Conservation (phyloP, 2,888 invertebrate species). For the Xanthorhoe designata region DNA sequence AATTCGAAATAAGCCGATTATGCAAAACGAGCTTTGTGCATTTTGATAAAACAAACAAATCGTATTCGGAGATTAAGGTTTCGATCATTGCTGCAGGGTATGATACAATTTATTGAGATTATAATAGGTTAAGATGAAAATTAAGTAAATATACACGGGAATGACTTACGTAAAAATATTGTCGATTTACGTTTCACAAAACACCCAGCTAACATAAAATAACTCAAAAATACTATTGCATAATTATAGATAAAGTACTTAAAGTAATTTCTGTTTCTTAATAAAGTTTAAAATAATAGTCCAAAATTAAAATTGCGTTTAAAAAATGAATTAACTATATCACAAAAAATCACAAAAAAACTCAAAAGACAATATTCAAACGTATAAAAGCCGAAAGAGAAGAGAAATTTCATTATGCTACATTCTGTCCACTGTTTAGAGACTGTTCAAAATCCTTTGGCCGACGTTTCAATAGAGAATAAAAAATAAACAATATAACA, state of each 20-base stretch:
- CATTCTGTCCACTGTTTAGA: slow-evolving; percentile 67
- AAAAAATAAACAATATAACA: slow-evolving; percentile 79
- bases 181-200: too few species aligned
- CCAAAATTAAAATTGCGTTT: neutral
- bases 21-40: slow-evolving; percentile 63
- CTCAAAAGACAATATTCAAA: slow-evolving; percentile 32
- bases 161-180: neutral
- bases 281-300: neutral
- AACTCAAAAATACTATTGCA: too few species aligned
- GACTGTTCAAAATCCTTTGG: slow-evolving; percentile 71
- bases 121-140: slow-evolving; percentile 6
- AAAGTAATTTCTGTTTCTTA: too few species aligned
- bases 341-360: slow-evolving; percentile 6
- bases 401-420: slow-evolving; percentile 73
- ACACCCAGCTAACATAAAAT: too few species aligned
- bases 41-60: slow-evolving; percentile 38
- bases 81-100: slow-evolving; percentile 26
- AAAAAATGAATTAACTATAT: neutral
- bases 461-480: slow-evolving; percentile 79
- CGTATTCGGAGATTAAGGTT: slow-evolving; percentile 53
- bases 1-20: slow-evolving; percentile 67
- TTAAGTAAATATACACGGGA: neutral
- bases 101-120: slow-evolving; percentile 21
- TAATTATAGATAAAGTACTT: too few species aligned
- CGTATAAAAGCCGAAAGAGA: slow-evolving; percentile 53